These are phyloP conservation scores for Caenorhabditis angaria DNA, from an alignment of 2,888 invertebrate genomes.

Conservation along the genomic window DNA sequence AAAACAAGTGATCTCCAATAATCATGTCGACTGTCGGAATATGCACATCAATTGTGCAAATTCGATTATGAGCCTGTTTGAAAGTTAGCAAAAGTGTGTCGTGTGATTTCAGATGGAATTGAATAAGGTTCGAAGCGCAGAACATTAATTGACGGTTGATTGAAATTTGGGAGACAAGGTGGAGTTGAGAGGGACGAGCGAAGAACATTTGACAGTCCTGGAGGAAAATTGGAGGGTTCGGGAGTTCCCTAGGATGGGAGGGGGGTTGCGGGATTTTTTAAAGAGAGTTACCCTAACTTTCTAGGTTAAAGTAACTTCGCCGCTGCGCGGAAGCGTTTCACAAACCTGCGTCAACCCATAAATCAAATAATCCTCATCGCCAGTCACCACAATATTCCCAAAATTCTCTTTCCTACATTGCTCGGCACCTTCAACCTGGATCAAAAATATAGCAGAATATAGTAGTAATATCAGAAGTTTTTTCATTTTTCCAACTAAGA, in stretches of 20 bases:
- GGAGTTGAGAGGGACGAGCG: slow-evolving; percentile 57
- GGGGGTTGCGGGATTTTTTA: no score
- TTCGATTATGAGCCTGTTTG: slow-evolving; percentile 55
- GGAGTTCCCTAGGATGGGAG: no score
- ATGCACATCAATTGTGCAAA: slow-evolving; percentile 65
- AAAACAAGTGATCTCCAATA: slow-evolving; percentile 55
- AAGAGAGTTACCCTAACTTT: no score
- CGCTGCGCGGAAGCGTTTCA: no score
- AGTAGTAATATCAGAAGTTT: neutral
- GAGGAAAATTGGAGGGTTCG: slow-evolving; percentile 19
- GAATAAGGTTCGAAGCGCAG: slow-evolving; percentile 59
- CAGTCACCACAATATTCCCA: slow-evolving; percentile 19
- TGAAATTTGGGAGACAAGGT: slow-evolving; percentile 38
- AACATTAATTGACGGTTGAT: slow-evolving; percentile 51
- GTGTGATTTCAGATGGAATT: slow-evolving; percentile 52
- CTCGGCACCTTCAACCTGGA: neutral
- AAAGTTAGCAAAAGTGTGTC: slow-evolving; percentile 41
- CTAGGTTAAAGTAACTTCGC: no score
- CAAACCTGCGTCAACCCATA: slow-evolving; percentile 55
- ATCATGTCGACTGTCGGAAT: slow-evolving; percentile 57
- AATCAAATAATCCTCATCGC: slow-evolving; percentile 40
- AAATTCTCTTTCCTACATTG: slow-evolving; percentile 37
- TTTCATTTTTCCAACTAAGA: slow-evolving; percentile 11
- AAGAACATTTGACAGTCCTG: slow-evolving; percentile 66
- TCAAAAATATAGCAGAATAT: slow-evolving; percentile 9